Percentiles rank a stretch among this genome's conserved stretches.
Evolutionary conservation across 2,888 invertebrate species (phyloP).

Genomic region (Drosophila differens): DNA sequence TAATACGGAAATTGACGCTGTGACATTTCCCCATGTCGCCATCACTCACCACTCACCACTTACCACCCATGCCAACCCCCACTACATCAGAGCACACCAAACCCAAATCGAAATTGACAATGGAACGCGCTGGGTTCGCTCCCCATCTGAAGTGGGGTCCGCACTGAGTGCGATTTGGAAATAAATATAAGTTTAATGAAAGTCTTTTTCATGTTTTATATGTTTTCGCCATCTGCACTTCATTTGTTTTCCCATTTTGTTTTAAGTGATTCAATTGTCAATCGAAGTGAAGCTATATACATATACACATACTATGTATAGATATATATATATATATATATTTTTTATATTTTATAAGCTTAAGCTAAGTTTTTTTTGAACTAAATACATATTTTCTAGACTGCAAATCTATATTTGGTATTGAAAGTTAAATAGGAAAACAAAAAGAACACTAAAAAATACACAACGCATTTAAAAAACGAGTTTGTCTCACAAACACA

Average conservation of each 20-base stretch:
- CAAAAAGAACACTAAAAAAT: constrained; percentile 15
- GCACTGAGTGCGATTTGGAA: constrained; percentile 20
- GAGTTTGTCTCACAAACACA: constrained; percentile 41
- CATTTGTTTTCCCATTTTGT: constrained; percentile 18
- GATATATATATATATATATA: background rate
- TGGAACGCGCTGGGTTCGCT: background rate
- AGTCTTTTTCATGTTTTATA: constrained; percentile 10
- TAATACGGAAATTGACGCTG: constrained; percentile 20
- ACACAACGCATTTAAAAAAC: constrained; percentile 67
- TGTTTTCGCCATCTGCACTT: constrained; percentile 13
- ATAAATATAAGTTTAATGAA: constrained; percentile 13
- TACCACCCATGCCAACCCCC: background rate
- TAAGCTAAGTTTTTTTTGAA: constrained; percentile 48
- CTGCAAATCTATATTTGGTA: constrained; percentile 40
- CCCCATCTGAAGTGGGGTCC: constrained; percentile 26
- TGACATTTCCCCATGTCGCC: background rate
- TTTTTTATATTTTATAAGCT: constrained; percentile 27
- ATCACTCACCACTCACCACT: background rate
- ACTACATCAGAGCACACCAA: constrained; percentile 3
- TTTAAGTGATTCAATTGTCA: constrained; percentile 23
- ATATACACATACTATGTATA: background rate
- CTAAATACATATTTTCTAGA: constrained; percentile 37
- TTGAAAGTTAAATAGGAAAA: constrained; percentile 12
- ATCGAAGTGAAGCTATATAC: background rate
- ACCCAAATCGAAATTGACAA: constrained; percentile 16